Evolutionary conservation across 2,888 invertebrate genomes (phyloP).

Genomic region (Drosophila prolongata): DNA sequence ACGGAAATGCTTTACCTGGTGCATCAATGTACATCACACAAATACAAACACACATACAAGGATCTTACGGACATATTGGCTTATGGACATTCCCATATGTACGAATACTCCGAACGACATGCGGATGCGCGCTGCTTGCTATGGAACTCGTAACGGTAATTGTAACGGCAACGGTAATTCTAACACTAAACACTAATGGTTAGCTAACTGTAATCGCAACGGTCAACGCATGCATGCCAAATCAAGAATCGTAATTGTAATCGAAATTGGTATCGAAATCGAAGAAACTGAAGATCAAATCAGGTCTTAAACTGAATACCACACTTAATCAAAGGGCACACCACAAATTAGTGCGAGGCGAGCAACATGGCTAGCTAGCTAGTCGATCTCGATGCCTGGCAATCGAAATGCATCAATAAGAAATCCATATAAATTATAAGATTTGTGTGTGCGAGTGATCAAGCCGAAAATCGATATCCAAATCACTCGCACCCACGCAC

Average conservation of each 20-base stretch:
- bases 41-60: slow-evolving; percentile 28
- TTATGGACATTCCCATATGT: slow-evolving; percentile 22
- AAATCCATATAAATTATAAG: slow-evolving; percentile 21
- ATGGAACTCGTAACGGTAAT: slow-evolving; percentile 39
- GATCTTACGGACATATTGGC: slow-evolving; percentile 18
- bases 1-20: slow-evolving; percentile 39
- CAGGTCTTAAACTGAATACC: slow-evolving; percentile 16
- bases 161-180: slow-evolving; percentile 10
- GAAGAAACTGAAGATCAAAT: slow-evolving; percentile 21
- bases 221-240: slow-evolving; percentile 31
- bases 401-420: slow-evolving; percentile 31
- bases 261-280: slow-evolving; percentile 17
- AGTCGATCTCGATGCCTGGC: slow-evolving; percentile 23
- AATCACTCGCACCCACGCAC: slow-evolving; percentile 6
- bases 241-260: slow-evolving; percentile 20
- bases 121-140: slow-evolving; percentile 72
- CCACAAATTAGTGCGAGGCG: slow-evolving; percentile 77
- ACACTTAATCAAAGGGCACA: slow-evolving; percentile 62
- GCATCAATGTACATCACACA: slow-evolving; percentile 37
- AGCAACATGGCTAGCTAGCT: slow-evolving; percentile 38
- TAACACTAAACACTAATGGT: slow-evolving; percentile 16
- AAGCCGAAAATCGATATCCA: not conserved
- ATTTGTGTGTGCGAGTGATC: slow-evolving; percentile 2
- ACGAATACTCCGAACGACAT: slow-evolving; percentile 46
- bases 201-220: slow-evolving; percentile 19